Evolutionary conservation across 1,140 invertebrate genomes (phyloP), one percentile per base, ranked within the genome.

Genomic region (Bombus picipes): DNA sequence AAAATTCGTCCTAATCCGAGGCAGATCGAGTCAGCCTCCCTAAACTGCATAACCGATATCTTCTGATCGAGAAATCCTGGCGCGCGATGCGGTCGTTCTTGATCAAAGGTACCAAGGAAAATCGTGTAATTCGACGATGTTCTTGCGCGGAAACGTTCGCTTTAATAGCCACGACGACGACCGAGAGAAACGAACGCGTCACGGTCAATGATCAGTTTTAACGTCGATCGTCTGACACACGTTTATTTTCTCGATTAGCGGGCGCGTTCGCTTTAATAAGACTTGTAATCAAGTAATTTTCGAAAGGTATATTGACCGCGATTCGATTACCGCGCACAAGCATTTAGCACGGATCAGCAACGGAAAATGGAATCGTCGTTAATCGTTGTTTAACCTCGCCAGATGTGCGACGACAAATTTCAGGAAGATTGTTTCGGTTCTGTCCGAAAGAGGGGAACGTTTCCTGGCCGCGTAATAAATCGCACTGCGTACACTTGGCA

Each of bases 221-320:
- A 78, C 65, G 59, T 65, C n/a, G 41, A 78, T 43, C 53, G 47
- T 41, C 5, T 1, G 53, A 32, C 32, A 15, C 32, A 0, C 32
- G 34, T 70, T 70, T 80, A 70, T 47, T 70, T 47, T n/a, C 78
- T 70, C 62, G 12, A 37, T 22, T 32, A 1, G 3, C 2, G 4
- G 25, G 9, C 47, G 34, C 13, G 15, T 57, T 59, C 53, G 80
- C n/a, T 81, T 62, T 43, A 65, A 82, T 13, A 39, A 22, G 22
- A n/a, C 70, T 78, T 65, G 75, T 37, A 84, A 83, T 73, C 81
- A 41, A 80, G 86, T 72, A 59, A 87, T 83, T 84, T 84, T 84
- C 34, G 32, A 71, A 53, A 74, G 72, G 80, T 70, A 74, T 78
- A 87, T 81, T 47, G 72, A 47, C 65, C 62, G 79, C 65, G 73